phyloP scores from a whole-genome alignment of 2,888 invertebrate genomes.

The Willowsia nigromaculata region DNA sequence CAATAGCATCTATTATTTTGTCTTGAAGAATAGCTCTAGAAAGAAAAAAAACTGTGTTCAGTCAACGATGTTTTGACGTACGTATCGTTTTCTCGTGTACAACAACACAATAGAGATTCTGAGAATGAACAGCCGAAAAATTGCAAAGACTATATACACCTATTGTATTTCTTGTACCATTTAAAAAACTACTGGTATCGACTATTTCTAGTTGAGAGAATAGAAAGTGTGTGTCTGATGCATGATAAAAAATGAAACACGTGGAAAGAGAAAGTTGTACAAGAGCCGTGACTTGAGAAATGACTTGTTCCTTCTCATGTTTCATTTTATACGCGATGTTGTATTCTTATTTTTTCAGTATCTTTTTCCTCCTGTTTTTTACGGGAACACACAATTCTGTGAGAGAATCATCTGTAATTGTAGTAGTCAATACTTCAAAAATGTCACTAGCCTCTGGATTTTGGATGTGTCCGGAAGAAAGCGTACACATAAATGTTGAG shows the following conservation, averaged over 20 bases:
- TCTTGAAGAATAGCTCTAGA: neutral
- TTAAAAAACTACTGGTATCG: slow-evolving; percentile 4
- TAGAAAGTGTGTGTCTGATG: slow-evolving; percentile 55
- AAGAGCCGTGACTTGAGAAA: slow-evolving; percentile 42
- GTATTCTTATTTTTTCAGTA: neutral
- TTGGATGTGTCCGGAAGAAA: slow-evolving; percentile 17
- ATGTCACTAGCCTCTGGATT: neutral
- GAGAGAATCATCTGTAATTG: slow-evolving; percentile 34
- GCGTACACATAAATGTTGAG: neutral
- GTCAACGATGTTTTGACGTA: slow-evolving; percentile 30
- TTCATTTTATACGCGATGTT: neutral
- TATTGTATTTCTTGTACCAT: neutral
- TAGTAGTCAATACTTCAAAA: slow-evolving; percentile 40
- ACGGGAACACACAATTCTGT: neutral
- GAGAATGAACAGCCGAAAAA: slow-evolving; percentile 9
- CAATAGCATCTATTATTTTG: slow-evolving; percentile 12
- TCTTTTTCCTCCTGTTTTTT: neutral
- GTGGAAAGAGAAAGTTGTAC: slow-evolving; percentile 21
- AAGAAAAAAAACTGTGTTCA: slow-evolving; percentile 3
- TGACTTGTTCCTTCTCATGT: slow-evolving; percentile 12
- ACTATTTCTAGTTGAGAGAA: neutral
- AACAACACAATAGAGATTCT: neutral
- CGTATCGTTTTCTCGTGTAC: slow-evolving; percentile 25
- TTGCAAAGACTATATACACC: neutral
- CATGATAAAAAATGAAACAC: slow-evolving; percentile 56